These are phyloP conservation scores for Geotrupes spiniger DNA, from an alignment of 2,888 invertebrate species.

Conservation along the genomic window DNA sequence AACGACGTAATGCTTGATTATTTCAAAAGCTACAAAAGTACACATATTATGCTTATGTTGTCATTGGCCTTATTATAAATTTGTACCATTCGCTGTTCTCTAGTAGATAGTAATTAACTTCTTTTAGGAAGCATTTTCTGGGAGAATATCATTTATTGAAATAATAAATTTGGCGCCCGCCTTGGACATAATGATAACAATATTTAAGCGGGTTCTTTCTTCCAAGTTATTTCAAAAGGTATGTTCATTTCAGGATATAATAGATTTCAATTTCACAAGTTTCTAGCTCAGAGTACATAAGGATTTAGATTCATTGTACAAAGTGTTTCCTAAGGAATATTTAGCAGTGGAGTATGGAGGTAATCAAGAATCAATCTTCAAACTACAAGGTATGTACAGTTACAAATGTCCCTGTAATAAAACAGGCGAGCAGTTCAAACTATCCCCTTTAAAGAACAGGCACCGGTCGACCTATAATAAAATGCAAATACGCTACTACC, in stretches of 20 bases:
- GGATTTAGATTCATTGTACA: conserved; percentile 15
- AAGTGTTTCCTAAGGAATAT: conserved; percentile 9
- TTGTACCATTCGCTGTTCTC: no score
- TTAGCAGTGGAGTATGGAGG: conserved; percentile 18
- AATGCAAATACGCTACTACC: no score
- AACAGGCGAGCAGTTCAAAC: no score
- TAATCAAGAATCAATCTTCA: not conserved
- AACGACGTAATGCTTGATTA: no score
- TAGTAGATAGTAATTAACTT: no score
- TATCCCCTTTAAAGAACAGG: no score
- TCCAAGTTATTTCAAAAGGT: not conserved
- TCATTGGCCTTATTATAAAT: no score
- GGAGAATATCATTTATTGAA: not conserved
- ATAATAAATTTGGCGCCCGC: not conserved
- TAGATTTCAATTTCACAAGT: not conserved
- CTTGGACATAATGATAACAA: not conserved
- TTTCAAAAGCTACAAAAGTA: no score
- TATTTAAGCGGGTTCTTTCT: not conserved
- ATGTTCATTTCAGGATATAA: not conserved
- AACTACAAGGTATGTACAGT: not conserved
- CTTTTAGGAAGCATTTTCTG: not conserved
- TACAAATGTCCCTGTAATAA: no score
- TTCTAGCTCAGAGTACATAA: conserved; percentile 15
- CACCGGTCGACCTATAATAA: no score
- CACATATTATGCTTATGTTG: no score